Percentiles rank a stretch among this genome's conserved stretches.
These are phyloP conservation scores for Opisthocomus hoazin DNA, from an alignment of 2,113 vertebrate genomes.

Conservation along the genomic window DNA sequence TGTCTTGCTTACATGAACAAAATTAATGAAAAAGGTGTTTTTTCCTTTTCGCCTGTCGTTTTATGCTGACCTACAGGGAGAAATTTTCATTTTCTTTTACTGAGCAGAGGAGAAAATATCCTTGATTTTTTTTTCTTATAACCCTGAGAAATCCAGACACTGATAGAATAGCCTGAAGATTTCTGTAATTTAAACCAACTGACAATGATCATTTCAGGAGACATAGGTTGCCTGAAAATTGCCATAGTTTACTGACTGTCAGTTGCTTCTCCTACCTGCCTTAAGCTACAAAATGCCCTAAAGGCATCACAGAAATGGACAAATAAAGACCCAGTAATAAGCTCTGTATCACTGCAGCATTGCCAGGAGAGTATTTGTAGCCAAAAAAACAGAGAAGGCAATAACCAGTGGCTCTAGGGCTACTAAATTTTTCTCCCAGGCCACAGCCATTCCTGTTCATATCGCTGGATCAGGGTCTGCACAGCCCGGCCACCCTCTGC, in stretches of 20 bases:
- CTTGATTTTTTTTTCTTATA: not conserved
- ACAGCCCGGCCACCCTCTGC: not conserved
- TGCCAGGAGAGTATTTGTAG: not conserved
- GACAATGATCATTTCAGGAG: not conserved
- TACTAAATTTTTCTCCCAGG: not conserved
- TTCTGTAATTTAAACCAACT: constrained; percentile 27
- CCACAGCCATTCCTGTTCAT: not conserved
- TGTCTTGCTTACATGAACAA: not conserved
- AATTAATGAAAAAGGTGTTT: not conserved
- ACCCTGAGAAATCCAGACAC: not conserved
- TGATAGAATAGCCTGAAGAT: not conserved
- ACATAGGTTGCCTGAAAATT: not conserved
- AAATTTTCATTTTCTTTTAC: not conserved
- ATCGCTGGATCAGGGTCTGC: fast-evolving
- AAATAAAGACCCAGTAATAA: not conserved
- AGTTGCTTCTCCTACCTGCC: not conserved
- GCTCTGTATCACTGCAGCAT: not conserved
- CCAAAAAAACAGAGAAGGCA: not conserved
- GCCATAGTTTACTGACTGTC: not conserved
- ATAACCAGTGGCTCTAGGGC: not conserved
- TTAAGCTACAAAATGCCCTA: not conserved
- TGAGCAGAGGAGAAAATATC: not conserved
- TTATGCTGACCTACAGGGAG: not conserved
- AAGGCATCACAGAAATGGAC: not conserved
- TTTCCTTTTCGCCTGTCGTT: not conserved